These are phyloP conservation scores for Ceratina australensis DNA, from an alignment of 1,140 invertebrate genomes.

Conservation along the genomic window DNA sequence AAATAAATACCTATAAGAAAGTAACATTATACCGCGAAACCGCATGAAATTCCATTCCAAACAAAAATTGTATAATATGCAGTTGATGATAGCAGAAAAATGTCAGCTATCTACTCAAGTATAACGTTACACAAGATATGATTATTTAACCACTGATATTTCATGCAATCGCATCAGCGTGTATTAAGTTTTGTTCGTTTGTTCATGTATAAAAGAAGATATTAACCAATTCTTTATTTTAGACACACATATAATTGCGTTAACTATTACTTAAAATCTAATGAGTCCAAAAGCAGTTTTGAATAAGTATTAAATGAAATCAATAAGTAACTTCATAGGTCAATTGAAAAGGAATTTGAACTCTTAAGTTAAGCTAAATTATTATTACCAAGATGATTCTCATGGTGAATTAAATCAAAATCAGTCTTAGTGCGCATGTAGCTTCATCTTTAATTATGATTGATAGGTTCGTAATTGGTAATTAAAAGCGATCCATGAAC, in stretches of 20 bases:
- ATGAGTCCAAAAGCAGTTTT: background rate
- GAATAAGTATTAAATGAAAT: conserved; percentile 47
- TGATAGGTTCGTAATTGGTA: conserved; percentile 38
- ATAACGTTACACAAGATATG: conserved; percentile 25
- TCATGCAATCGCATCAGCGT: background rate
- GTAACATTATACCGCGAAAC: background rate
- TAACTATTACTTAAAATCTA: background rate
- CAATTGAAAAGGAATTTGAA: conserved; percentile 59
- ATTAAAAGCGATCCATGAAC: conserved; percentile 17
- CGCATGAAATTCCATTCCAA: background rate
- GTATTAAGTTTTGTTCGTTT: conserved; percentile 28
- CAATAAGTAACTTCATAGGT: conserved; percentile 60
- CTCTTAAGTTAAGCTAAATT: conserved; percentile 48
- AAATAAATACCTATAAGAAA: background rate
- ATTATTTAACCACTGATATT: conserved; percentile 28
- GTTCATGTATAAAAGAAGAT: background rate
- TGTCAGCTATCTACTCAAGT: conserved; percentile 18
- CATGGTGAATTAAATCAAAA: conserved; percentile 31
- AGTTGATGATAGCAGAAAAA: conserved; percentile 8
- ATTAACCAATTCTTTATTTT: conserved; percentile 1
- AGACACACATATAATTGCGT: background rate
- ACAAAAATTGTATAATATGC: conserved; percentile 11
- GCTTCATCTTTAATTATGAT: conserved; percentile 38
- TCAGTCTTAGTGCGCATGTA: conserved; percentile 9
- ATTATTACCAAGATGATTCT: conserved; percentile 48